These are phyloP conservation scores for Leptinotarsa haldemani DNA, from an alignment of 2,888 invertebrate genomes.

Conservation along the genomic window DNA sequence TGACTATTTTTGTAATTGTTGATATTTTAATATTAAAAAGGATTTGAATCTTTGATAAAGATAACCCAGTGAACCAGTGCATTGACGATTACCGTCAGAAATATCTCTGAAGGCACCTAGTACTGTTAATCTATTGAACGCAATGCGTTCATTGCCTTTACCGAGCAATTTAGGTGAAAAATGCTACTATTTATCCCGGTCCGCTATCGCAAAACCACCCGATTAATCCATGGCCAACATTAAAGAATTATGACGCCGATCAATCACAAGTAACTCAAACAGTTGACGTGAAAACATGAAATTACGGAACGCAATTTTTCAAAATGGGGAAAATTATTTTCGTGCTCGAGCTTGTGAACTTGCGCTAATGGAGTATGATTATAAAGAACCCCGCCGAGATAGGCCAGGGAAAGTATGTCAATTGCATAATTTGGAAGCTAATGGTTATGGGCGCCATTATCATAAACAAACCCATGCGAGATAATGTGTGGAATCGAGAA, in stretches of 20 bases:
- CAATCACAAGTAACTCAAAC: slow-evolving; percentile 49
- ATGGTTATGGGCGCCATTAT: slow-evolving; percentile 5
- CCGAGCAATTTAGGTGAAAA: slow-evolving; percentile 16
- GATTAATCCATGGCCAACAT: slow-evolving; percentile 35
- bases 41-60: too few relatives aligned
- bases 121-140: too few relatives aligned
- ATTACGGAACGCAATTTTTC: slow-evolving; percentile 49
- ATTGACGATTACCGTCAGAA: too few relatives aligned
- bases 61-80: too few relatives aligned
- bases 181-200: slow-evolving; percentile 17
- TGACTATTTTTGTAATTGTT: too few relatives aligned
- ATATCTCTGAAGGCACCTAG: too few relatives aligned
- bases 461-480: neutral
- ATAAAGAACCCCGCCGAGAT: slow-evolving; percentile 22
- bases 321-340: slow-evolving; percentile 48
- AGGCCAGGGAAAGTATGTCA: slow-evolving; percentile 25
- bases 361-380: slow-evolving; percentile 33
- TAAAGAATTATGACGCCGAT: slow-evolving; percentile 39
- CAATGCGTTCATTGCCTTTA: neutral
- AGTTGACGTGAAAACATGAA: slow-evolving; percentile 57
- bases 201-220: slow-evolving; percentile 24
- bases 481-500: slow-evolving; percentile 2
- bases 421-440: slow-evolving; percentile 19
- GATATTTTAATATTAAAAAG: too few relatives aligned
- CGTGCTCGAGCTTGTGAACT: slow-evolving; percentile 36